Evolutionary conservation across 2,888 invertebrate species (phyloP), one percentile per base, ranked within the genome.

Genomic region (Heliconius erato): DNA sequence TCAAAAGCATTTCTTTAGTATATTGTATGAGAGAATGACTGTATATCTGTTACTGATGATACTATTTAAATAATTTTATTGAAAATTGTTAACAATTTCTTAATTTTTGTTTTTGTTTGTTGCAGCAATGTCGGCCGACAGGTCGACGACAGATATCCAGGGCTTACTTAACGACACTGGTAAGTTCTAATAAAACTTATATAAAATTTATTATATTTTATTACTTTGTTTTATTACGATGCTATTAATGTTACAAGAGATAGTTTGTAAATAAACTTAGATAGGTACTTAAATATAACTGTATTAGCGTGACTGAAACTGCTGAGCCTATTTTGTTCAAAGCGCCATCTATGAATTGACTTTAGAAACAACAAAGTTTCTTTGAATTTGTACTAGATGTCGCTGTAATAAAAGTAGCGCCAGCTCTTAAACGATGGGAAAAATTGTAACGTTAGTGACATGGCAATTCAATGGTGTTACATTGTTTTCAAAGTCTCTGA

Each of bases 101-200:
- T 69, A 68, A 49, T 26, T 26, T 82, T 35, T 14, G 26, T 83
- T 88, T 89, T 90, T 87, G 74, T 90, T 95, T 95, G 92, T 97
- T 97, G 82, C 95, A 97, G 97, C 96, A 89, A 96, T 97, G 96
- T 96, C 97, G 94, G 96, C 96, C 92, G 96, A 97, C 94, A 96
- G 96, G 93, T 96, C 96, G 93, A 96, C 96, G 91, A 96, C 96
- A 91, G 97, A 97, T 89, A 96, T 97, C 91, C 96, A 96, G 91
- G 96, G 96, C 86, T 92, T 97, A 87, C 96, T 97, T 93, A 97
- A 97, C 92, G 97, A 97, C 90, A 97, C 97, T 86, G 97, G 97
- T 97, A 90, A 95, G 94, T 84, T 44, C 49, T 26, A 49, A 69
- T 79, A 35, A n/a, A 72, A 26, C 7, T 79, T 79, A n/a, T 16